phyloP scores from a whole-genome alignment of 2,888 invertebrate genomes.

The Fissipunctia ypsillon region DNA sequence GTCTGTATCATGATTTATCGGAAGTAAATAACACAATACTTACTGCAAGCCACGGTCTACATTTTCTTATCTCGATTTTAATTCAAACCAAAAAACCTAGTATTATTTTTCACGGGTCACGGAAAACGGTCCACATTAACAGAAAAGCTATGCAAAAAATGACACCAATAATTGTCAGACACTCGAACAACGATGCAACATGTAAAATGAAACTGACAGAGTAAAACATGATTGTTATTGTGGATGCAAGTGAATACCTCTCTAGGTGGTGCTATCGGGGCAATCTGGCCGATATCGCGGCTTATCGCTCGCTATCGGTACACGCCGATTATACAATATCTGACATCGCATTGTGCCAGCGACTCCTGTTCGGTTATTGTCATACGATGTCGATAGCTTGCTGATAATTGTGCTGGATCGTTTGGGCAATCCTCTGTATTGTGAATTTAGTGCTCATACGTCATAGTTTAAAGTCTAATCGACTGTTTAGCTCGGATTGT shows the following conservation, averaged over 20 bases:
- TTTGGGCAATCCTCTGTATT: conserved; percentile 63
- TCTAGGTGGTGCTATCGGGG: conserved; percentile 46
- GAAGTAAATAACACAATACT: conserved; percentile 11
- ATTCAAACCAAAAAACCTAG: not conserved
- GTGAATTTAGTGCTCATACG: conserved; percentile 31
- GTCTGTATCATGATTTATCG: conserved; percentile 19
- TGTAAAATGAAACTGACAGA: conserved; percentile 5
- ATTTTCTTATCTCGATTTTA: conserved; percentile 16
- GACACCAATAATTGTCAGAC: conserved; percentile 15
- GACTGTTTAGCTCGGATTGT: not conserved
- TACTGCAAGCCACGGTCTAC: conserved; percentile 2
- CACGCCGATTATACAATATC: conserved; percentile 65
- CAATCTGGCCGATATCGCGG: conserved; percentile 66
- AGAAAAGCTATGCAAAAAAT: not conserved
- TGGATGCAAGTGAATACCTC: conserved; percentile 43
- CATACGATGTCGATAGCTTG: conserved; percentile 53
- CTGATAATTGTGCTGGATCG: conserved; percentile 56
- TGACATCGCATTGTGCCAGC: conserved; percentile 48
- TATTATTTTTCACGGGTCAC: not conserved
- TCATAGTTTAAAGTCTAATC: conserved; percentile 40
- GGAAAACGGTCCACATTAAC: not conserved
- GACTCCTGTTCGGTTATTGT: conserved; percentile 66
- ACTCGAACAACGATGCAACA: not conserved
- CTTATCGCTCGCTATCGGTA: conserved; percentile 68
- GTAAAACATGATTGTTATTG: conserved; percentile 52